Conservation (phyloP, 2,113 vertebrate species). For the Plecotus auritus region DNA sequence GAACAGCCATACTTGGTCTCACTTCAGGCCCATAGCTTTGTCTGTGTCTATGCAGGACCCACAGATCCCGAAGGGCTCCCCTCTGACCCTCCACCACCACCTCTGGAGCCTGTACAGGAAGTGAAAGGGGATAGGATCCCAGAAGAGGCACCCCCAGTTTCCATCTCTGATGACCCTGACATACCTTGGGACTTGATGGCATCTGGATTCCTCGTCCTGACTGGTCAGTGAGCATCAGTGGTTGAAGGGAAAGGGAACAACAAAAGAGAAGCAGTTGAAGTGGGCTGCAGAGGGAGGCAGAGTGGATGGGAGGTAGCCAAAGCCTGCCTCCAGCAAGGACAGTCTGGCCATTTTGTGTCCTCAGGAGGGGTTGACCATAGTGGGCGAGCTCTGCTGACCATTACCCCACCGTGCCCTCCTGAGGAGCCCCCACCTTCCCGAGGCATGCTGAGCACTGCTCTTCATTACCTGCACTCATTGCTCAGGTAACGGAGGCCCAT, state of each 20-base stretch:
- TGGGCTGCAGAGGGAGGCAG: neutral
- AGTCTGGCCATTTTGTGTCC: constrained; percentile 62
- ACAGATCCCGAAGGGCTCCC: constrained; percentile 12
- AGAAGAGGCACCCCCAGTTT: constrained; percentile 19
- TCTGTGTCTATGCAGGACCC: constrained; percentile 25
- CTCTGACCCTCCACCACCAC: neutral
- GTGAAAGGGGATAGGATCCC: neutral
- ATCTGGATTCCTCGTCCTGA: constrained; percentile 70
- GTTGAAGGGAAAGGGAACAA: constrained; percentile 71
- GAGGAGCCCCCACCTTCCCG: constrained; percentile 68
- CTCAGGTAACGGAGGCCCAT: constrained; percentile 81
- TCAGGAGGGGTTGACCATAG: constrained; percentile 83
- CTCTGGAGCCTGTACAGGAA: constrained; percentile 37
- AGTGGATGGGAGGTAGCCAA: constrained; percentile 22
- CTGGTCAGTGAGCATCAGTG: constrained; percentile 78
- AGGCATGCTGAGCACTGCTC: constrained; percentile 76
- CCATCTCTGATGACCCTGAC: constrained; percentile 22
- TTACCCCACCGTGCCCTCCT: constrained; percentile 73
- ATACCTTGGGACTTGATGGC: constrained; percentile 69
- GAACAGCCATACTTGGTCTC: neutral
- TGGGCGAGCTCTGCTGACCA: constrained; percentile 85
- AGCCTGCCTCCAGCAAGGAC: constrained; percentile 44
- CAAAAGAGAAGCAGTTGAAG: neutral
- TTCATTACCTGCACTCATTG: constrained; percentile 86
- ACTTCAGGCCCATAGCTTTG: neutral